phyloP scores from a whole-genome alignment of 2,797 vertebrate genomes.

The Enteromius radiatus region DNA sequence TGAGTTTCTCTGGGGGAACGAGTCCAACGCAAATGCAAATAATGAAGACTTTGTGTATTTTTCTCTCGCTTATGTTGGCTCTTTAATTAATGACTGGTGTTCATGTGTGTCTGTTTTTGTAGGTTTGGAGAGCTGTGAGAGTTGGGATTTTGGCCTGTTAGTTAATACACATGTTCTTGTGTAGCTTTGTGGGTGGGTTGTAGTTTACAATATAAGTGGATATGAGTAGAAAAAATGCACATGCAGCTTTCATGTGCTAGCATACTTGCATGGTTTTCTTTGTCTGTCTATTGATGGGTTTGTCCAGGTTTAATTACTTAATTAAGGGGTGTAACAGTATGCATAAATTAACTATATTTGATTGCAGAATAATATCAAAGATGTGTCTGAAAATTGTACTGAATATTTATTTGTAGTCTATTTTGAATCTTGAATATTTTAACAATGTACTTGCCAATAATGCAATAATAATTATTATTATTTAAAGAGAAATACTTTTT shows the following conservation, averaged over 20 bases:
- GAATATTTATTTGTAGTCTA: not conserved
- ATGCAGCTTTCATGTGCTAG: not conserved
- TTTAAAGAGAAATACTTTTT: no score
- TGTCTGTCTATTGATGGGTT: not conserved
- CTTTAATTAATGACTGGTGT: constrained; percentile 51
- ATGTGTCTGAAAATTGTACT: not conserved
- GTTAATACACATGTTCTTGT: constrained; percentile 26
- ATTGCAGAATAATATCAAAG: not conserved
- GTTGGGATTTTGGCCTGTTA: constrained; percentile 11
- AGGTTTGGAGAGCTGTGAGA: constrained; percentile 26
- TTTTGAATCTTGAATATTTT: not conserved
- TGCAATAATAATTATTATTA: not conserved
- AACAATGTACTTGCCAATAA: not conserved
- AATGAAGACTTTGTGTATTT: constrained; percentile 60
- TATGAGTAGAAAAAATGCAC: not conserved
- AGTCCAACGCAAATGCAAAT: constrained; percentile 51
- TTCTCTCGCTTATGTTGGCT: constrained; percentile 37
- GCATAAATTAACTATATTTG: not conserved
- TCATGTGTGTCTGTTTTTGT: constrained; percentile 41
- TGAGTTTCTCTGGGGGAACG: constrained; percentile 49
- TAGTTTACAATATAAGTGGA: not conserved
- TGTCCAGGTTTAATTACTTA: not conserved
- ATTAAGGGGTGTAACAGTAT: not conserved
- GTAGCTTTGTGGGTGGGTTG: constrained; percentile 44
- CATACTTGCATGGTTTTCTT: not conserved